Conservation (phyloP, 1,140 invertebrate species). For the Zeugodacus cucurbitae region DNA sequence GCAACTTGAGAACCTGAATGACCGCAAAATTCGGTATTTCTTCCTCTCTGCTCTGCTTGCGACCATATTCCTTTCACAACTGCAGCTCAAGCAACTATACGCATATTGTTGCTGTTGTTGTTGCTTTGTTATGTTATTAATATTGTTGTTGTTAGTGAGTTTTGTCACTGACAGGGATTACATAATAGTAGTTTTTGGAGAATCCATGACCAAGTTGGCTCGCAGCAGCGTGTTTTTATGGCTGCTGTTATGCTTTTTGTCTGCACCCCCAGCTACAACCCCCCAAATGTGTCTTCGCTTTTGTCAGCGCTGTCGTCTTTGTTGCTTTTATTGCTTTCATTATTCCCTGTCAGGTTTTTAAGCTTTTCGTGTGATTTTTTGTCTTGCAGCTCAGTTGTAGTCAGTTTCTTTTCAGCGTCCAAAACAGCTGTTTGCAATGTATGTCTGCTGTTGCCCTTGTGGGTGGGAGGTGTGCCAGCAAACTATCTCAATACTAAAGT, state of each 20-base stretch:
- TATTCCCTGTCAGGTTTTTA: constrained; percentile 17
- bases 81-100: not conserved
- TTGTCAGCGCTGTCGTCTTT: not conserved
- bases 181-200: not conserved
- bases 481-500: not conserved
- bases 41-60: not conserved
- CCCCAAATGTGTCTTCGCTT: not conserved
- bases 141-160: not conserved
- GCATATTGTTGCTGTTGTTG: not conserved
- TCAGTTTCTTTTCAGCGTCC: not conserved
- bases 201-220: constrained; percentile 23
- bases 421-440: not conserved
- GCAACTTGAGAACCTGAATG: not conserved
- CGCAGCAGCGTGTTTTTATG: constrained; percentile 46
- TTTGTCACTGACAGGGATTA: constrained; percentile 23
- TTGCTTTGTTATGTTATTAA: not conserved
- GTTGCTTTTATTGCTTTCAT: constrained; percentile 36
- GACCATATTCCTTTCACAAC: not conserved
- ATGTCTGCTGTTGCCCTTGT: not conserved
- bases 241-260: constrained; percentile 45
- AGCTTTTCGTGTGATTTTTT: constrained; percentile 5
- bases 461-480: not conserved
- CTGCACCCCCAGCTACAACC: no score
- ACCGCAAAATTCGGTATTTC: not conserved
- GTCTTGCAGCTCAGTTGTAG: not conserved